phyloP scores from a whole-genome alignment of 2,113 vertebrate genomes.

The Tiliqua scincoides region DNA sequence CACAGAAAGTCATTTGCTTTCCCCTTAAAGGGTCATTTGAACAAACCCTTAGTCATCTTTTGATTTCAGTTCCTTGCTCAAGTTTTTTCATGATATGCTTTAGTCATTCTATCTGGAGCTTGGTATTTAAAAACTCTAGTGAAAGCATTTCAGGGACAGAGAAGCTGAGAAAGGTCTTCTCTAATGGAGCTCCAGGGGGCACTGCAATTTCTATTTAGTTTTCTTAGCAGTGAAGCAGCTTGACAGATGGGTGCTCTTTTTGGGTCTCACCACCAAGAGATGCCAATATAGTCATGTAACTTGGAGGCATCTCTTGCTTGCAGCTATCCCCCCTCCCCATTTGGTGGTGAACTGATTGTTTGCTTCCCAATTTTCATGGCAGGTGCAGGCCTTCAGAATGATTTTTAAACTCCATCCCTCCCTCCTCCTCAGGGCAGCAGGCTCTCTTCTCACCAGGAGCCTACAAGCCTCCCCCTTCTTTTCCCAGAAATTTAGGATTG shows the following conservation, averaged over 20 bases:
- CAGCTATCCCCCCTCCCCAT: not conserved
- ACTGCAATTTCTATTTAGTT: not conserved
- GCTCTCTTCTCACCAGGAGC: not conserved
- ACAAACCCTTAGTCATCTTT: not conserved
- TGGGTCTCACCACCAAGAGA: conserved; percentile 19
- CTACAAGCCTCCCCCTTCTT: conserved; percentile 33
- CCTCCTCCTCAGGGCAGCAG: not conserved
- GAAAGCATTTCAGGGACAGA: not conserved
- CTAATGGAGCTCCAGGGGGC: not conserved
- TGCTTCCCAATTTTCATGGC: conserved; percentile 47
- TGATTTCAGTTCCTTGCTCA: not conserved
- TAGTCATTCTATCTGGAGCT: not conserved
- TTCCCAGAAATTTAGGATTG: conserved; percentile 69
- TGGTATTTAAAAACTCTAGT: not conserved
- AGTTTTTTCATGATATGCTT: too few species aligned
- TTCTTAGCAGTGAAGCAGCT: not conserved
- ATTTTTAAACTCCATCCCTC: conserved; percentile 4
- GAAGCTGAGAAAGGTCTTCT: not conserved
- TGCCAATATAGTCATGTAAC: not conserved
- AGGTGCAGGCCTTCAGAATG: conserved; percentile 56
- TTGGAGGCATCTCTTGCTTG: conserved; percentile 19
- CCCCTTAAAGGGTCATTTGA: not conserved
- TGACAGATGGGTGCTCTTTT: conserved; percentile 11
- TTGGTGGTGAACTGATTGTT: conserved; percentile 20
- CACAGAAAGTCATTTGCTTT: not conserved